Evolutionary conservation across 2,113 vertebrate species (phyloP).

Genomic region (Tragelaphus imberbis): DNA sequence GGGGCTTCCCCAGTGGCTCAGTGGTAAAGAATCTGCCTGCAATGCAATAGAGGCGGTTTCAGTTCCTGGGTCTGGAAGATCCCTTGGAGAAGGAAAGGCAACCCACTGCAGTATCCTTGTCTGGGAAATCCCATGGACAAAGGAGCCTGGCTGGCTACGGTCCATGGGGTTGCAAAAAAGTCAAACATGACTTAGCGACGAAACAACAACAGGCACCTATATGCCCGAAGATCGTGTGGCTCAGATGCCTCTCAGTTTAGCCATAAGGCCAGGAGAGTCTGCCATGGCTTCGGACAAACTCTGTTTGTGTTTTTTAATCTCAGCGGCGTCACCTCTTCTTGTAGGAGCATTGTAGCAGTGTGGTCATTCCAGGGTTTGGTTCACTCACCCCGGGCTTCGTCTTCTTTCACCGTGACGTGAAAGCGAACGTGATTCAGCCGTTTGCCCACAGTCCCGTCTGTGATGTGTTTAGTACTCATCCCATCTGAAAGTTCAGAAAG

Average conservation of each 20-base stretch:
- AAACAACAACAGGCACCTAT: not conserved
- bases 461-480: not conserved
- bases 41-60: not conserved
- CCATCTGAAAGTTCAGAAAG: not conserved
- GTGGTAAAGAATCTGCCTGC: not conserved
- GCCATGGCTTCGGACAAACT: not conserved
- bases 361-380: not conserved
- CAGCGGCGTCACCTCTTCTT: not conserved
- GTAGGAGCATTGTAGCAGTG: not conserved
- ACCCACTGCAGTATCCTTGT: not conserved
- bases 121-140: not conserved
- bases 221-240: not conserved
- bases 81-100: not conserved
- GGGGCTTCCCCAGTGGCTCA: not conserved
- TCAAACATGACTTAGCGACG: not conserved
- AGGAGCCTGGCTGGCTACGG: not conserved
- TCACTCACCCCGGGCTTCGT: not conserved
- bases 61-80: not conserved
- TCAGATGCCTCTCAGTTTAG: not conserved
- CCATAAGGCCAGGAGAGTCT: not conserved
- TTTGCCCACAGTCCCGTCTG: not conserved
- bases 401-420: not conserved
- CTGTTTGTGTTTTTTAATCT: not conserved
- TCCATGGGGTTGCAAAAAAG: not conserved
- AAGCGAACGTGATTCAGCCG: not conserved